These are phyloP conservation scores for Tympanoctomys barrerae DNA, from an alignment of 2,797 vertebrate genomes.

Conservation along the genomic window DNA sequence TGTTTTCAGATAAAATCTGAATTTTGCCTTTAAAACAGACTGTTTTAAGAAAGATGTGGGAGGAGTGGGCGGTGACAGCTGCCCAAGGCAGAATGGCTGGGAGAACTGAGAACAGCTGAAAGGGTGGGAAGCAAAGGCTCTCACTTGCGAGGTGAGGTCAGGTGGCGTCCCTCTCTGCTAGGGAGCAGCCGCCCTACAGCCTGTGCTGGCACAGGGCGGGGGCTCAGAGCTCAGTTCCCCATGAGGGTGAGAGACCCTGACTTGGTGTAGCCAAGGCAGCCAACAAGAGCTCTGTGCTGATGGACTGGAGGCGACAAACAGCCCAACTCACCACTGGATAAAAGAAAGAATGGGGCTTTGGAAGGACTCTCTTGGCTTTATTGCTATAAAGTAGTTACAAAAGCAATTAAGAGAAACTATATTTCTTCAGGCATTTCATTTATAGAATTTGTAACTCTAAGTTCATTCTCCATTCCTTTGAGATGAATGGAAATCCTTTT, in stretches of 20 bases:
- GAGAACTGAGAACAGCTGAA: not conserved
- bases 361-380: not conserved
- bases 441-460: not conserved
- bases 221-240: not conserved
- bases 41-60: not conserved
- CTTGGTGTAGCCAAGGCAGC: not conserved
- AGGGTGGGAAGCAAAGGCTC: not conserved
- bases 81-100: not conserved
- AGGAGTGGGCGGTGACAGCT: not conserved
- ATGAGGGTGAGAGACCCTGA: not conserved
- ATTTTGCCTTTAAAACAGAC: not conserved
- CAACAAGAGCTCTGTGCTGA: not conserved
- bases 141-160: not conserved
- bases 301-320: not conserved
- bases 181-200: not conserved
- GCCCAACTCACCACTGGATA: not conserved
- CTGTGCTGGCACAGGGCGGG: not conserved
- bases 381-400: not conserved
- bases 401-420: not conserved
- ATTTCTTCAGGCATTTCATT: not conserved
- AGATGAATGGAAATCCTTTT: not conserved
- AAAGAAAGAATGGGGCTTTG: not conserved
- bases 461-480: not conserved
- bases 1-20: slow-evolving; percentile 6
- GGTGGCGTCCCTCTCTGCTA: not conserved